Percentiles rank a stretch among this genome's conserved stretches.
Conservation (phyloP, 2,888 invertebrate species). For the Torymus aiolomorphi region DNA sequence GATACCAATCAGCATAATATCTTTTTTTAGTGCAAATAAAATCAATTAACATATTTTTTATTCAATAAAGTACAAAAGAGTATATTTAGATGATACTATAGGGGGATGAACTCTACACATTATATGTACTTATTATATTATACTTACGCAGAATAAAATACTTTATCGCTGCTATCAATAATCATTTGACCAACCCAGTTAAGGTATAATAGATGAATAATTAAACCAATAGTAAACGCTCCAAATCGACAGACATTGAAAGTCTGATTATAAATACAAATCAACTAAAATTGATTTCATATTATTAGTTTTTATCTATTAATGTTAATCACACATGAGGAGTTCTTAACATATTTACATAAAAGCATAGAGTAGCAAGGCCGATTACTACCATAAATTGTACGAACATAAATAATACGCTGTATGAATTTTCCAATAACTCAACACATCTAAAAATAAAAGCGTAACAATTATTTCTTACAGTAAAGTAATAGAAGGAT, state of each 20-base stretch:
- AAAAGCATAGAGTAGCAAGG: background rate
- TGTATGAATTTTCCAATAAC: slow-evolving; percentile 8
- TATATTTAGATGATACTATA: background rate
- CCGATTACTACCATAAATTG: background rate
- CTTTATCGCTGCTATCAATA: slow-evolving; percentile 25
- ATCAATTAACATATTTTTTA: too few relatives aligned
- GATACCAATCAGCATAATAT: slow-evolving; percentile 18
- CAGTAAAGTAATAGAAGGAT: background rate
- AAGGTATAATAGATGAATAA: slow-evolving; percentile 12
- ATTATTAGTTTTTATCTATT: background rate
- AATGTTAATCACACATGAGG: background rate
- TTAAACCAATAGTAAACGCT: background rate
- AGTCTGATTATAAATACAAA: background rate
- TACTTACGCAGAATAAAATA: slow-evolving; percentile 24
- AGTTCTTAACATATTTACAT: slow-evolving; percentile 6
- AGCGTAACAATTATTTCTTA: background rate
- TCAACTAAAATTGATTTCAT: background rate
- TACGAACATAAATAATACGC: background rate
- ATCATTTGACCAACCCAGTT: slow-evolving; percentile 24
- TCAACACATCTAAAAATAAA: slow-evolving; percentile 17
- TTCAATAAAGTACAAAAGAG: too few relatives aligned
- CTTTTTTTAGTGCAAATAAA: background rate
- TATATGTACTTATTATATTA: background rate
- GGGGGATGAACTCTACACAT: too few relatives aligned
- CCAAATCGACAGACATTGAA: background rate